Percentiles rank a stretch among this genome's conserved stretches.
These are phyloP conservation scores for Calyptomena viridis DNA, from an alignment of 2,113 vertebrate species.

Conservation along the genomic window DNA sequence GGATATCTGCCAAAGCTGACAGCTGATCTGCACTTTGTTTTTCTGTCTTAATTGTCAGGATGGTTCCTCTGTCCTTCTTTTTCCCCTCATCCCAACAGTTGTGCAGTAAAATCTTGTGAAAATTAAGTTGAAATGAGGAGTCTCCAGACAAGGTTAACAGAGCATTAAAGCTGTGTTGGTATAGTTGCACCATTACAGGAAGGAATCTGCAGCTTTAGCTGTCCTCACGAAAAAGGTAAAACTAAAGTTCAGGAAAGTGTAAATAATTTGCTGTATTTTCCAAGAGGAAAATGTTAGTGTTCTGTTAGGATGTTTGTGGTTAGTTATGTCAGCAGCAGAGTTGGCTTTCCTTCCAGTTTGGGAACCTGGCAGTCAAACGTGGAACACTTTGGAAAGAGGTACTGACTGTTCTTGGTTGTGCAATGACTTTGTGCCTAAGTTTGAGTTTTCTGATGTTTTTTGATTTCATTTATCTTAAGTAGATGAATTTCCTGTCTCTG, in stretches of 20 bases:
- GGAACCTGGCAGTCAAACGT: background rate
- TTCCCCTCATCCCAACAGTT: background rate
- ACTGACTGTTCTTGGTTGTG: background rate
- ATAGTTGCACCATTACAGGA: background rate
- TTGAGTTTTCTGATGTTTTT: background rate
- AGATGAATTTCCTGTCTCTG: background rate
- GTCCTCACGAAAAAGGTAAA: background rate
- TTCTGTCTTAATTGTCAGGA: background rate
- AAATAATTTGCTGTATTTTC: background rate
- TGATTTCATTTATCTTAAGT: background rate
- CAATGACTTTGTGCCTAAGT: background rate
- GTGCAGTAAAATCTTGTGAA: background rate
- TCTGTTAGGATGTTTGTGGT: background rate
- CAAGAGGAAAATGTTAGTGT: background rate
- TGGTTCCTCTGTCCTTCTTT: background rate
- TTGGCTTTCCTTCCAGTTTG: background rate
- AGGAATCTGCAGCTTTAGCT: background rate
- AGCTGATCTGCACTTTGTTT: background rate
- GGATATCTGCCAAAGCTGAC: background rate
- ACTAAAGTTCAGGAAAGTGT: background rate
- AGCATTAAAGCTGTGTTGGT: background rate
- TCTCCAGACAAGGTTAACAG: background rate
- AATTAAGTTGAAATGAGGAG: background rate
- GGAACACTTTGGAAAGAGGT: background rate
- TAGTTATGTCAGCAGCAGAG: background rate